Conservation (phyloP, 1,140 invertebrate genomes). For the Potamilus streckersoni region DNA sequence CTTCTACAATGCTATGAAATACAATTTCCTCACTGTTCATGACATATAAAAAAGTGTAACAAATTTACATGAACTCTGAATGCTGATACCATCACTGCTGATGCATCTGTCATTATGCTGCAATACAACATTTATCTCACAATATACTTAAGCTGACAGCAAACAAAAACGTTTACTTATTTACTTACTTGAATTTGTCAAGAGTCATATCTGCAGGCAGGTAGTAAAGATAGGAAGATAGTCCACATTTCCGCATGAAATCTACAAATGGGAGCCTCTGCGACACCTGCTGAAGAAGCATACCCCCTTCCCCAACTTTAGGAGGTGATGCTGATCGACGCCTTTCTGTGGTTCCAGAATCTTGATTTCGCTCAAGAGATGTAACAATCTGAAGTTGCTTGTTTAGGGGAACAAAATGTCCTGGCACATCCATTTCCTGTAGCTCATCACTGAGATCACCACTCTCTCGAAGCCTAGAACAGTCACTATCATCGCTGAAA, state of each 20-base stretch:
- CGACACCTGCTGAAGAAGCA: constrained; percentile 13
- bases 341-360: constrained; percentile 34
- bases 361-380: constrained; percentile 43
- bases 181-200: constrained; percentile 52
- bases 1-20: no score
- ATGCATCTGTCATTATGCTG: background rate
- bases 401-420: constrained; percentile 45
- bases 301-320: constrained; percentile 13
- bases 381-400: constrained; percentile 56
- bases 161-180: constrained; percentile 13
- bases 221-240: constrained; percentile 53
- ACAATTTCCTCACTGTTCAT: no score
- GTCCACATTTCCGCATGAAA: constrained; percentile 52
- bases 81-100: no score
- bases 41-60: no score
- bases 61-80: no score
- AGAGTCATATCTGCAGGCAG: constrained; percentile 62
- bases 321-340: constrained; percentile 26
- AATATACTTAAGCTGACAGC: background rate
- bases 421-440: constrained; percentile 31
- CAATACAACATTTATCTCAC: background rate
- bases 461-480: constrained; percentile 37
- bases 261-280: constrained; percentile 48
- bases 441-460: constrained; percentile 52
- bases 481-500: constrained; percentile 55